Evolutionary conservation across 2,113 vertebrate genomes (phyloP).

Genomic region (Regulus satrapa): DNA sequence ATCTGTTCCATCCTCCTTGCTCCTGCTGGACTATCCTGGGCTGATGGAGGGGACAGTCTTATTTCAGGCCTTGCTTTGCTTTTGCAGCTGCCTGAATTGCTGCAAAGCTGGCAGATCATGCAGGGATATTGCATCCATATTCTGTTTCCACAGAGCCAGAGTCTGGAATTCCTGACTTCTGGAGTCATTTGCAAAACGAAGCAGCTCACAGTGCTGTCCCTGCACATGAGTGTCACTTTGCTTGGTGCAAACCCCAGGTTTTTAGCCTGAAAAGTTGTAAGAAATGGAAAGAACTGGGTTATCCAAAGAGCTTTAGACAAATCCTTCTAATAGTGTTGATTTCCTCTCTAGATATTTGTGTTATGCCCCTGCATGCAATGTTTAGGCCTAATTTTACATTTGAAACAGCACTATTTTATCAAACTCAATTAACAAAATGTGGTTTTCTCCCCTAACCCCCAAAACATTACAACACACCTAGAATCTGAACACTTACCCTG

Average conservation of each 20-base stretch:
- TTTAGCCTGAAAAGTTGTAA: background rate
- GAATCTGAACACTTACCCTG: background rate
- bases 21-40: background rate
- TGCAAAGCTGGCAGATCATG: background rate
- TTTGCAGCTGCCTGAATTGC: background rate
- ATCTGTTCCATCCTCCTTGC: background rate
- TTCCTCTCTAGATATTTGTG: background rate
- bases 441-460: fast-evolving
- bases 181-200: background rate
- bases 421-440: background rate
- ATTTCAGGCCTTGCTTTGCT: background rate
- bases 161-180: background rate
- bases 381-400: background rate
- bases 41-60: background rate
- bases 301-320: background rate
- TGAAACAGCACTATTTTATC: background rate
- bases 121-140: background rate
- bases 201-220: background rate
- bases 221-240: background rate
- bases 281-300: background rate
- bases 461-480: background rate
- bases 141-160: background rate
- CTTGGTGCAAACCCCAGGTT: background rate
- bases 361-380: background rate
- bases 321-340: background rate